Evolutionary conservation across 1,140 invertebrate species (phyloP).

Genomic region (Apis dorsata): DNA sequence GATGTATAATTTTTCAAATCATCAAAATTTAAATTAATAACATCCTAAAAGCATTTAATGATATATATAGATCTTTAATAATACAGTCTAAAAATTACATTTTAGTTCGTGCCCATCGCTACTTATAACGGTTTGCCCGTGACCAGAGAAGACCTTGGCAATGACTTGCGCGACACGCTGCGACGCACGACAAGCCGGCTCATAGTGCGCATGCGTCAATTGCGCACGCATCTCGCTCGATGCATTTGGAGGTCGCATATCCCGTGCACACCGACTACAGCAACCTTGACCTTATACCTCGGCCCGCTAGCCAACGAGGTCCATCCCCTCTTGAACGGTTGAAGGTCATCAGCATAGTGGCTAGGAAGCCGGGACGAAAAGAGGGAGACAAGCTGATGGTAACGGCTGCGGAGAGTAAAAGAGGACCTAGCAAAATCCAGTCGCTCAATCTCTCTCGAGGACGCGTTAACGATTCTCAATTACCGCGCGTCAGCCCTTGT

Average conservation of each 20-base stretch:
- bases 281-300: constrained; percentile 69
- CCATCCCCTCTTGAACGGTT: constrained; percentile 62
- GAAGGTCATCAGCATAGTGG: constrained; percentile 57
- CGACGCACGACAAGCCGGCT: constrained; percentile 46
- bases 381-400: constrained; percentile 27
- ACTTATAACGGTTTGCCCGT: constrained; percentile 67
- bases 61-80: neutral
- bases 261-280: constrained; percentile 51
- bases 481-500: constrained; percentile 50
- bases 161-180: constrained; percentile 58
- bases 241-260: constrained; percentile 62
- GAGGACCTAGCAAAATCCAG: constrained; percentile 54
- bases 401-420: constrained; percentile 4
- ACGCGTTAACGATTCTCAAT: constrained; percentile 65
- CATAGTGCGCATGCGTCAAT: constrained; percentile 68
- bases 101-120: constrained; percentile 36
- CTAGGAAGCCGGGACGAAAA: constrained; percentile 15
- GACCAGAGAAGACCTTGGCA: constrained; percentile 65
- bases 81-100: neutral
- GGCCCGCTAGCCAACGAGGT: constrained; percentile 60
- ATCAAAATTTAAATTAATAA: neutral
- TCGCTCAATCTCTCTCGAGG: constrained; percentile 62
- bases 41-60: neutral
- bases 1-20: neutral
- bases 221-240: constrained; percentile 75